phyloP scores from a whole-genome alignment of 1,140 invertebrate species.

The Leptopilina clavipes region DNA sequence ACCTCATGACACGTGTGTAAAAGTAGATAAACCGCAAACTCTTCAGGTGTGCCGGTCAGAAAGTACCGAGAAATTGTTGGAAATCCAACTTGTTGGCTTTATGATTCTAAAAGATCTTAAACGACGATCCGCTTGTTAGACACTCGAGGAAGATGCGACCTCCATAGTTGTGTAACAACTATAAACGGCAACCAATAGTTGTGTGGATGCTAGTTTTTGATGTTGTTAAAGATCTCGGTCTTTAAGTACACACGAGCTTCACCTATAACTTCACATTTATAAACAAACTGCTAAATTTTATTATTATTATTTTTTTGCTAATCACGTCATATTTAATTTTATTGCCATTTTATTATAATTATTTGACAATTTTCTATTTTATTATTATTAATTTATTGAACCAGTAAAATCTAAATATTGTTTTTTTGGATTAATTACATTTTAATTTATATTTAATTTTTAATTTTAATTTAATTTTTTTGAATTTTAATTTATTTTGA shows the following conservation, averaged over 20 bases:
- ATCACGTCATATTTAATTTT: not conserved
- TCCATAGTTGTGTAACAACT: slow-evolving; percentile 32
- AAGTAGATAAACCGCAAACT: slow-evolving; percentile 20
- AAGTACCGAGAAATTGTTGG: slow-evolving; percentile 18
- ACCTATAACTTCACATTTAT: not conserved
- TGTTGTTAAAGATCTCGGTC: not conserved
- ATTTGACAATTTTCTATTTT: too few species aligned
- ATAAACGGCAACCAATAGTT: not conserved
- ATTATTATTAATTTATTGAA: too few species aligned
- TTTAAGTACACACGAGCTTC: not conserved
- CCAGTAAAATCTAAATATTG: too few species aligned
- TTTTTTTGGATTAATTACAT: too few species aligned
- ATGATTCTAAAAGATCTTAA: slow-evolving; percentile 19
- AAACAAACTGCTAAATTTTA: too few species aligned
- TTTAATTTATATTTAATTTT: too few species aligned
- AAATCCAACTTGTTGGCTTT: slow-evolving; percentile 27
- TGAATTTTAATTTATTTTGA: too few species aligned
- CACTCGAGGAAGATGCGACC: slow-evolving; percentile 1
- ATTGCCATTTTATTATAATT: too few species aligned
- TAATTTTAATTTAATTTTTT: too few species aligned
- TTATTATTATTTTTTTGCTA: not conserved
- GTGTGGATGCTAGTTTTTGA: slow-evolving; percentile 10
- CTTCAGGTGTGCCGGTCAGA: slow-evolving; percentile 22
- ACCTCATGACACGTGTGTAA: slow-evolving; percentile 31
- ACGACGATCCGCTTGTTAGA: slow-evolving; percentile 31